Evolutionary conservation across 1,140 invertebrate species (phyloP).

Genomic region (Pissodes strobi): DNA sequence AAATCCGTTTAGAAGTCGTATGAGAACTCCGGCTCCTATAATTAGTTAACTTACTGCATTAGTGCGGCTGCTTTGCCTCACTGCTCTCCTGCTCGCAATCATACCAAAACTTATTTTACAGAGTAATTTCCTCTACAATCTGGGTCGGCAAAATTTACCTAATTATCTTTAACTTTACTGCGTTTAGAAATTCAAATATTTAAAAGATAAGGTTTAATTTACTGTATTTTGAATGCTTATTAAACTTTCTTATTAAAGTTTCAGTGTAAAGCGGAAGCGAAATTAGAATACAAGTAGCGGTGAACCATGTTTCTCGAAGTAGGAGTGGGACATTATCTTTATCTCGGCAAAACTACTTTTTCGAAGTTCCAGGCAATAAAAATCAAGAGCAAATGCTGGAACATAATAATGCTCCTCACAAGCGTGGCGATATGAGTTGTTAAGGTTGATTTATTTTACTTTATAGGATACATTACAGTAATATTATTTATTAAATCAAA

Average conservation of each 20-base stretch:
- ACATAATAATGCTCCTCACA: too few relatives aligned
- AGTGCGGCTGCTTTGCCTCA: conserved; percentile 26
- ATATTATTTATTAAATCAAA: too few relatives aligned
- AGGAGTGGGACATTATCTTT: too few relatives aligned
- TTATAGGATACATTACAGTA: too few relatives aligned
- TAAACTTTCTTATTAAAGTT: conserved; percentile 16
- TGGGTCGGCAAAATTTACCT: conserved; percentile 36
- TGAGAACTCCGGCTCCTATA: conserved; percentile 20
- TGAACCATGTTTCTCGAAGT: too few relatives aligned
- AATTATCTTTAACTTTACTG: conserved; percentile 38
- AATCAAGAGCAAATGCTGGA: too few relatives aligned
- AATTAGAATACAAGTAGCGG: too few relatives aligned
- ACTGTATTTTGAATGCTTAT: conserved; percentile 20
- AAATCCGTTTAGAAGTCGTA: conserved; percentile 32
- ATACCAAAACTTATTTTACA: conserved; percentile 38
- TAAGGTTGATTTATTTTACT: too few relatives aligned
- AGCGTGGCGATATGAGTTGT: too few relatives aligned
- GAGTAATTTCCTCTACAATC: conserved; percentile 38
- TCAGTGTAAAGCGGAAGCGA: too few relatives aligned
- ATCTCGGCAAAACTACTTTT: too few relatives aligned
- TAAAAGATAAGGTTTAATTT: conserved; percentile 34
- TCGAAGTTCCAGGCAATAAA: too few relatives aligned
- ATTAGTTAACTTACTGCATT: conserved; percentile 36
- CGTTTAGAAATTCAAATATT: conserved; percentile 35
- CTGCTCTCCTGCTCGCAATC: conserved; percentile 32